A percentile compares a stretch with the other conserved stretches of the same genome.
phyloP scores from a whole-genome alignment of 2,888 invertebrate species.

The Argyresthia goedartella region DNA sequence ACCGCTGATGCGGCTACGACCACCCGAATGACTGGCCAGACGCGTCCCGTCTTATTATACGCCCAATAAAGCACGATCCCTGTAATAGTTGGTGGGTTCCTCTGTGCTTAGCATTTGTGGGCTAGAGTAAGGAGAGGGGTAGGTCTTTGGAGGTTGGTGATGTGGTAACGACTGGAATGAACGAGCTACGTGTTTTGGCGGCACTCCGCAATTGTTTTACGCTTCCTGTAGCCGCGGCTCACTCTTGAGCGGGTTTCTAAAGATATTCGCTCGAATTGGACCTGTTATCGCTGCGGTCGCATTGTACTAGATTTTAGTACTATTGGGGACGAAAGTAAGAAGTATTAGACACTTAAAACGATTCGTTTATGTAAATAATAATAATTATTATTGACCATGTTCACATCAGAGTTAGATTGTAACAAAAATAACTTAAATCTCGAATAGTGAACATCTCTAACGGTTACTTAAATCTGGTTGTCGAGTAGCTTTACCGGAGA shows the following conservation, averaged over 20 bases:
- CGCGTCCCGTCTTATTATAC: constrained; percentile 28
- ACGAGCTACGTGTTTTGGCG: constrained; percentile 64
- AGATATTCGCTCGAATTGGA: too few species aligned
- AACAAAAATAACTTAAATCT: too few species aligned
- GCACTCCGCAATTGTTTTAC: constrained; percentile 48
- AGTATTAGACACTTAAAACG: too few species aligned
- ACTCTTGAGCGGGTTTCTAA: background rate
- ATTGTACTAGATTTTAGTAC: too few species aligned
- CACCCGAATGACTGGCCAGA: constrained; percentile 44
- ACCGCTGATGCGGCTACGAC: constrained; percentile 55
- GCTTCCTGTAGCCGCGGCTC: constrained; percentile 23
- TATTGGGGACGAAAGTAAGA: too few species aligned
- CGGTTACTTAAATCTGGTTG: too few species aligned
- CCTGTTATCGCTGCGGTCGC: too few species aligned
- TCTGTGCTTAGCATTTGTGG: background rate
- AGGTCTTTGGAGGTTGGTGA: constrained; percentile 29
- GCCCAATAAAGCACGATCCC: constrained; percentile 36
- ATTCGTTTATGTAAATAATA: too few species aligned
- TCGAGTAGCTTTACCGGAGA: too few species aligned
- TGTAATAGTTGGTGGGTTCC: constrained; percentile 17
- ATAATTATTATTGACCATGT: too few species aligned
- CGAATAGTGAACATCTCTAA: too few species aligned
- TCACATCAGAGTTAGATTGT: too few species aligned
- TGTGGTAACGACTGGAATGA: constrained; percentile 48
- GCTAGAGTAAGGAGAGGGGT: background rate